Base-by-base conservation (phyloP, 2,113 vertebrate genomes). In the Melanerpes formicivorus region DNA sequence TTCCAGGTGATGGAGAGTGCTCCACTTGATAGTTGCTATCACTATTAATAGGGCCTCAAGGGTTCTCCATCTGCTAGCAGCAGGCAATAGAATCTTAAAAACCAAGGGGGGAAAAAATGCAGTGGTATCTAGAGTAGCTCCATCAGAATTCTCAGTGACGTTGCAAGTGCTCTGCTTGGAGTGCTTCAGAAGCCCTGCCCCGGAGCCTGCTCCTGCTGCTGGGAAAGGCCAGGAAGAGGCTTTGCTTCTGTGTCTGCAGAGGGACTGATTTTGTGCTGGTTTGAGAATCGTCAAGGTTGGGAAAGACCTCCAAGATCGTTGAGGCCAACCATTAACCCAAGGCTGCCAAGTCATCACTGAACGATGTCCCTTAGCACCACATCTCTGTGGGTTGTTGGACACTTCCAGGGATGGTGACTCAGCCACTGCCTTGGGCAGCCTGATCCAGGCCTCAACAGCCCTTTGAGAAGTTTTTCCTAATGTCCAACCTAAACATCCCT, bases 231-330 rank as follows among this genome's bases (percentile, higher is more conserved):
- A 3, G 1, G 44, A n/a, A 19, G 26, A 58, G 34, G 42, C 34
- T n/a, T 12, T 4, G 72, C 1, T 9, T 60, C 65, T 30, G 14
- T 79, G 76, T 1, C 46, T 3, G 0, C 1, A 0, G 1, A 18
- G 26, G 42, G 40, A 14, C 66, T 11, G 30, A 19, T 56, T 75
- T 64, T 2, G 2, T 19, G 75, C 42, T 11, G 11, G 5, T n/a
- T 42, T 60, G 26, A 25, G 25, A 54, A 54, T 54, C 25, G 26
- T 22, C 14, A 54, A 54, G 52, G 52, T 54, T 54, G 52, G 25
- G 25, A 54, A 26, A 54, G 52, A 54, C 25, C 52, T 54, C 52
- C 25, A 54, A 26, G 52, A 54, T 23, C 5, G 2, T 22, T 26
- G 25, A 23, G 52, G 23, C 52, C 52, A 54, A 14, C 22, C 13